Evolutionary conservation across 1,140 invertebrate genomes (phyloP).

Genomic region (Listronotus oregonensis): DNA sequence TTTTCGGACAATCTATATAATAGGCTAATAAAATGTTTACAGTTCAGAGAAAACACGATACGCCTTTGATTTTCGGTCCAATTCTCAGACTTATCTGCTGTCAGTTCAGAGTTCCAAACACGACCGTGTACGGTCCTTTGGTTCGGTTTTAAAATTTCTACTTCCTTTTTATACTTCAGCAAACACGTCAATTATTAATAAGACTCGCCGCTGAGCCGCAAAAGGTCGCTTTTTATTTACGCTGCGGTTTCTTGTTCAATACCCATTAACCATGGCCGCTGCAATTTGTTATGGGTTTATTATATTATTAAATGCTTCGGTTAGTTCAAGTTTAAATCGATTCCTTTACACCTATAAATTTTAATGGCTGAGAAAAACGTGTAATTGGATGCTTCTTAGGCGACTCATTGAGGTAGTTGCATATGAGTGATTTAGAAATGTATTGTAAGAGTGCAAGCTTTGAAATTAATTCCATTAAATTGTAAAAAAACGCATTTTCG

Average conservation of each 20-base stretch:
- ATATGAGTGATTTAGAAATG: no score
- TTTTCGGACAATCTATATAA: no score
- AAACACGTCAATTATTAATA: constrained; percentile 23
- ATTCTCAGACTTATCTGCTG: no score
- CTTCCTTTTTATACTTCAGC: constrained; percentile 8
- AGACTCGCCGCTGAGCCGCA: constrained; percentile 9
- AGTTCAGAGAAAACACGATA: no score
- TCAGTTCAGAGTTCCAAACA: neutral
- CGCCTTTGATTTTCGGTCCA: no score
- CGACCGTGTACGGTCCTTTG: neutral
- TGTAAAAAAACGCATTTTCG: no score
- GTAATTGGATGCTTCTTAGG: no score
- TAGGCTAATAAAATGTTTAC: no score
- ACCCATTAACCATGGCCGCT: neutral
- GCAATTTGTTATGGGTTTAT: constrained; percentile 3
- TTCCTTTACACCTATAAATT: neutral
- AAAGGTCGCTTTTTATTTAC: constrained; percentile 16
- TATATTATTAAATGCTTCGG: constrained; percentile 8
- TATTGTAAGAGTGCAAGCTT: no score
- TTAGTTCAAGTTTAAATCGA: neutral
- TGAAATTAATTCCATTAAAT: no score
- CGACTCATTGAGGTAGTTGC: no score
- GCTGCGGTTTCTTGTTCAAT: constrained; percentile 12
- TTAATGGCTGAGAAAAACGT: neutral
- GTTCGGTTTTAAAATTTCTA: constrained; percentile 2